Evolutionary conservation across 2,888 invertebrate species (phyloP).

Genomic region (Eudasyphora cyanicolor): DNA sequence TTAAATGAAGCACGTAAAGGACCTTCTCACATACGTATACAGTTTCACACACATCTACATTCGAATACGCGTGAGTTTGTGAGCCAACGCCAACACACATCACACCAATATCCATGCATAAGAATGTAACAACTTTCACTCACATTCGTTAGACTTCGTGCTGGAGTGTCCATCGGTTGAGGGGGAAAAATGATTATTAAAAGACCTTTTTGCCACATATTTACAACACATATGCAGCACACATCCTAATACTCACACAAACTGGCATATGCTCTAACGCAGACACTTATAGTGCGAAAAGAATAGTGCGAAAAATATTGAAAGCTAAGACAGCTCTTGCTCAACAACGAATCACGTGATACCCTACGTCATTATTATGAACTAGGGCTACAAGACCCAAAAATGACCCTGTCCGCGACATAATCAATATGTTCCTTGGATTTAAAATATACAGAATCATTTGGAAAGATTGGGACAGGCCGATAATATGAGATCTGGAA

Average conservation of each 20-base stretch:
- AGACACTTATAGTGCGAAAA: not conserved
- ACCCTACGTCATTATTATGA: no score
- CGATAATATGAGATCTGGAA: no score
- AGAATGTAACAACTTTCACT: slow-evolving; percentile 45
- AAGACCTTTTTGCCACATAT: slow-evolving; percentile 51
- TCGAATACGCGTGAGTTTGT: not conserved
- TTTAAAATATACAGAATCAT: no score
- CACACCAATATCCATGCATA: slow-evolving; percentile 3
- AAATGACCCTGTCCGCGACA: no score
- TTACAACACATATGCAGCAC: slow-evolving; percentile 18
- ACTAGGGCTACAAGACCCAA: no score
- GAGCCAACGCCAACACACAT: not conserved
- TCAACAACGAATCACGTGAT: not conserved
- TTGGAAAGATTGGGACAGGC: no score
- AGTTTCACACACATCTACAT: not conserved
- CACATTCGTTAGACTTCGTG: slow-evolving; percentile 9
- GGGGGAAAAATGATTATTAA: slow-evolving; percentile 59
- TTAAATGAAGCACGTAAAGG: slow-evolving; percentile 66
- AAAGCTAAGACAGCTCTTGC: not conserved
- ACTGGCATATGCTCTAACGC: not conserved
- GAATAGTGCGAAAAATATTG: not conserved
- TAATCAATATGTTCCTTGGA: no score
- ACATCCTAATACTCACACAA: not conserved
- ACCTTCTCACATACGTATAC: slow-evolving; percentile 35
- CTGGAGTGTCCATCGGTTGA: slow-evolving; percentile 35